These are phyloP conservation scores for Pollenia angustigena DNA, from an alignment of 2,888 invertebrate species.

Conservation along the genomic window DNA sequence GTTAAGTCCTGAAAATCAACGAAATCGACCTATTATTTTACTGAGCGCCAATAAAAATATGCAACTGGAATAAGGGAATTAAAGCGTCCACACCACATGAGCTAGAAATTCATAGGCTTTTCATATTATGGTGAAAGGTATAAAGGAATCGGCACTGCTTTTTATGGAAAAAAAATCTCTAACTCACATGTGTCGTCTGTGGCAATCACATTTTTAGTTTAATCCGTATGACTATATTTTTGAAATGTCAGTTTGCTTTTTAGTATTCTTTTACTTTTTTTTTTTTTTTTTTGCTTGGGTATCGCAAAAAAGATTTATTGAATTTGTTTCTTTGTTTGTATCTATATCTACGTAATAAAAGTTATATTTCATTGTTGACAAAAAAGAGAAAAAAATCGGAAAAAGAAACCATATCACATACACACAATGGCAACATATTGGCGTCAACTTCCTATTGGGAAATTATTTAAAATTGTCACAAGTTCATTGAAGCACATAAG, in stretches of 20 bases:
- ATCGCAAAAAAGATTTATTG: conserved; percentile 31
- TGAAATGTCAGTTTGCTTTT: conserved; percentile 21
- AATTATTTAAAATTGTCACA: conserved; percentile 55
- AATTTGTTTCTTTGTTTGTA: conserved; percentile 1
- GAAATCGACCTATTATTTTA: no score
- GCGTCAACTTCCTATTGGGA: conserved; percentile 57
- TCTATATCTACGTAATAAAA: neutral
- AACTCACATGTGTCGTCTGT: conserved; percentile 12
- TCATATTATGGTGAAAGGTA: no score
- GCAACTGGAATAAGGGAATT: no score
- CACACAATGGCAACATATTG: conserved; percentile 50
- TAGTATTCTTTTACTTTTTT: neutral
- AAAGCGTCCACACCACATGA: no score
- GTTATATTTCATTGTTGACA: conserved; percentile 18
- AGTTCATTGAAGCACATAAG: conserved; percentile 55
- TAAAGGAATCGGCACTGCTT: no score
- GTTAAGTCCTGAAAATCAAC: no score
- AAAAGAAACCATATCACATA: neutral
- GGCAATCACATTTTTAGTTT: neutral
- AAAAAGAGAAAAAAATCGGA: neutral
- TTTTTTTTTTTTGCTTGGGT: neutral
- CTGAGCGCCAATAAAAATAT: no score
- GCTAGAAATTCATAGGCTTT: no score
- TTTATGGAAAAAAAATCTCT: no score
- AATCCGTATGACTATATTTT: no score